Evolutionary conservation across 2,888 invertebrate species (phyloP).

Genomic region (Acleris sparsana): DNA sequence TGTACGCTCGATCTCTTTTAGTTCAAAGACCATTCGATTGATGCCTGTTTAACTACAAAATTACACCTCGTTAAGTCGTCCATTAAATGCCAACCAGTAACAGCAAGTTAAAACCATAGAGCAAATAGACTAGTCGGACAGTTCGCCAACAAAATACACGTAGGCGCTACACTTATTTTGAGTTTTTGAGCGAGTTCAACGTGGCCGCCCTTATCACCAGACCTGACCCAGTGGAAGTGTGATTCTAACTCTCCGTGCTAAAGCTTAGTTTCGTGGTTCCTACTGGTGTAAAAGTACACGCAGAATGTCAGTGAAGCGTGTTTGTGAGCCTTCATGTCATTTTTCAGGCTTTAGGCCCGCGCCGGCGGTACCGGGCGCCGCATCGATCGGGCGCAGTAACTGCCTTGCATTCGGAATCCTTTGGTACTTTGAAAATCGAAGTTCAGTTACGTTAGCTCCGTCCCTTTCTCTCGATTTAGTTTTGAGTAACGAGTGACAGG

Average conservation of each 20-base stretch:
- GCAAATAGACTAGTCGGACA: constrained; percentile 3
- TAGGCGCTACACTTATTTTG: constrained; percentile 9
- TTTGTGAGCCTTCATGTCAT: constrained; percentile 55
- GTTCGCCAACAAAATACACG: constrained; percentile 12
- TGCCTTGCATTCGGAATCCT: constrained; percentile 48
- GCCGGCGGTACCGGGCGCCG: constrained; percentile 69
- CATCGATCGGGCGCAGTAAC: constrained; percentile 63
- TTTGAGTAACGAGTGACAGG: too few species aligned
- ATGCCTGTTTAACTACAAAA: too few species aligned
- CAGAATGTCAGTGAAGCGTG: constrained; percentile 19
- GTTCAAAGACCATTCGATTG: too few species aligned
- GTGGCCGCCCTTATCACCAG: too few species aligned
- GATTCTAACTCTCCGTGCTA: background rate
- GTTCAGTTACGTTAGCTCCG: too few species aligned
- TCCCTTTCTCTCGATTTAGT: too few species aligned
- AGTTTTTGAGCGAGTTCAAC: too few species aligned
- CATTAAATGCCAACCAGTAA: background rate
- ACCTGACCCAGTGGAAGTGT: too few species aligned
- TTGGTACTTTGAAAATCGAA: too few species aligned
- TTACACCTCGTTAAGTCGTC: too few species aligned
- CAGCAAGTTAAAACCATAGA: background rate
- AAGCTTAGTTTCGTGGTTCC: background rate
- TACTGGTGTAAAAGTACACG: background rate
- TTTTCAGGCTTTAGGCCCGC: constrained; percentile 52
- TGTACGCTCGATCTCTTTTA: too few species aligned